phyloP scores from a whole-genome alignment of 2,113 vertebrate genomes.

The Bos javanicus region DNA sequence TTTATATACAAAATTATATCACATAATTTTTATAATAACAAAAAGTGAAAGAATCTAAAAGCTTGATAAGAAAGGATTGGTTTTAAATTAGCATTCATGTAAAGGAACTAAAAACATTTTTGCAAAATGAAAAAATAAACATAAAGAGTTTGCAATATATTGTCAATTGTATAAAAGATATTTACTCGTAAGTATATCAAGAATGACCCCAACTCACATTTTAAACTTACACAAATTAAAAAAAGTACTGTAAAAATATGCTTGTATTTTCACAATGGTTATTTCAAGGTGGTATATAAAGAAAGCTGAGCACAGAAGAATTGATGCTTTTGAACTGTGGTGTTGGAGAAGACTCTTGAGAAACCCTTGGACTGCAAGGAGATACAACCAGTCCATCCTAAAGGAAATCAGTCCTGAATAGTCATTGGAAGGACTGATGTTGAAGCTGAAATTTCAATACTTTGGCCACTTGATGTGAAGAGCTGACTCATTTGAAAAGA shows the following conservation, averaged over 20 bases:
- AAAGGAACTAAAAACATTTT: slow-evolving; percentile 23
- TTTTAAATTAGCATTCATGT: slow-evolving; percentile 56
- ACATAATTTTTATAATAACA: slow-evolving; percentile 28
- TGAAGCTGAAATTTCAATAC: neutral
- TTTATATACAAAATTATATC: slow-evolving; percentile 34
- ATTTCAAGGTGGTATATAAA: neutral
- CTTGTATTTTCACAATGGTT: neutral
- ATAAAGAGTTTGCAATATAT: slow-evolving; percentile 31
- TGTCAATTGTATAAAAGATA: slow-evolving; percentile 10
- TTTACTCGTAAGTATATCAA: neutral
- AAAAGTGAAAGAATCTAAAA: neutral
- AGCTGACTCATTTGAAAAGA: neutral
- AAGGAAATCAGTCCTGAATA: neutral
- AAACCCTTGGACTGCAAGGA: neutral
- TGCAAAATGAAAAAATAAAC: slow-evolving; percentile 39
- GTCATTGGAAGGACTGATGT: neutral
- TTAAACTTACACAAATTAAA: neutral
- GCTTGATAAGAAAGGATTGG: slow-evolving; percentile 21
- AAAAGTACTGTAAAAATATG: neutral
- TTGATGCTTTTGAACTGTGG: neutral
- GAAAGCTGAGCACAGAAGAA: neutral
- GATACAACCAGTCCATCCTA: neutral
- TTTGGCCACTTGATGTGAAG: neutral
- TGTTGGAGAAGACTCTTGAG: neutral
- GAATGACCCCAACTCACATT: slow-evolving; percentile 47